These are phyloP conservation scores for Drosophila pseudotakahashii DNA, from an alignment of 2,888 invertebrate genomes.

Conservation along the genomic window DNA sequence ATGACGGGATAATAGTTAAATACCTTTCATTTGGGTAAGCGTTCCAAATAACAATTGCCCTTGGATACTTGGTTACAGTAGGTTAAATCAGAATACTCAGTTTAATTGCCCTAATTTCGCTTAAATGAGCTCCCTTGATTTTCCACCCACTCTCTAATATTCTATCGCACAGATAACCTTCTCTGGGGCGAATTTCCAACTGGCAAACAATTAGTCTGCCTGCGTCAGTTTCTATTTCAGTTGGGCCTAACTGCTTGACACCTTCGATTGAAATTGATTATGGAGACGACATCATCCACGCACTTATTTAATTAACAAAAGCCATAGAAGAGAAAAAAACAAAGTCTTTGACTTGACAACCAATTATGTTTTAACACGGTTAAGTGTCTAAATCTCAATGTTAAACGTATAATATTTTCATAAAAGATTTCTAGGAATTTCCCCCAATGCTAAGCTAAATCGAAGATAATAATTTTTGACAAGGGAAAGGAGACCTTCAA, in stretches of 20 bases:
- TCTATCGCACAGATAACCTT: slow-evolving; percentile 38
- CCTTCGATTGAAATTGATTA: slow-evolving; percentile 77
- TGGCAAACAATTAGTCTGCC: slow-evolving; percentile 47
- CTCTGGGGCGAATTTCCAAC: slow-evolving; percentile 13
- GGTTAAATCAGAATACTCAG: not conserved
- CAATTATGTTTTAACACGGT: slow-evolving; percentile 37
- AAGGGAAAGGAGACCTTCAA: slow-evolving; percentile 38
- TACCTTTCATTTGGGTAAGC: slow-evolving; percentile 12
- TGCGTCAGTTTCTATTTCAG: slow-evolving; percentile 55
- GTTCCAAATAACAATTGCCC: too few species aligned
- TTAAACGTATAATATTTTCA: slow-evolving; percentile 22
- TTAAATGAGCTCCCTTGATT: slow-evolving; percentile 15
- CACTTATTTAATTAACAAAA: slow-evolving; percentile 43
- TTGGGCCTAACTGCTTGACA: slow-evolving; percentile 59
- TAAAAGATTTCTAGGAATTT: slow-evolving; percentile 35
- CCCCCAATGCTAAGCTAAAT: slow-evolving; percentile 21
- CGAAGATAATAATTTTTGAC: not conserved
- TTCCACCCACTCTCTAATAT: not conserved
- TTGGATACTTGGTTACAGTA: too few species aligned
- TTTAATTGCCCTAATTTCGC: not conserved
- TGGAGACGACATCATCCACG: slow-evolving; percentile 42
- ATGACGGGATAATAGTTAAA: not conserved
- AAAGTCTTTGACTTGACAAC: slow-evolving; percentile 20
- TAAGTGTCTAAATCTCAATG: slow-evolving; percentile 40
- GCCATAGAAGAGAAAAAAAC: slow-evolving; percentile 18